Base-by-base conservation (phyloP, 2,113 vertebrate genomes). In the Notarius quadriscutis region DNA sequence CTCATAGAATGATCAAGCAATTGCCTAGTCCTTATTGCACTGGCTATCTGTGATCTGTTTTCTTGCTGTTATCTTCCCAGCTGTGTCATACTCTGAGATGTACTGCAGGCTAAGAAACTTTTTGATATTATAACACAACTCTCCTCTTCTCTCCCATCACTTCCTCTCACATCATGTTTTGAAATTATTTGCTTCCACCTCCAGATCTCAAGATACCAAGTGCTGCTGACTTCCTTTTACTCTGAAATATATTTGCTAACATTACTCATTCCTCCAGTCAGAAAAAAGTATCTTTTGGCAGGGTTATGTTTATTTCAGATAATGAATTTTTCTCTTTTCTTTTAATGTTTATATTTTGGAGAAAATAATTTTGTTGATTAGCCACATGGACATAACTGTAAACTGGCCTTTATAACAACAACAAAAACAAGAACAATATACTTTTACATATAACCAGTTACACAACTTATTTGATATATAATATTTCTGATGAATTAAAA, bases 81-180 rank as follows among this genome's bases (percentile, higher is more conserved):
- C 57, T 30, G 75, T 80, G 75, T 18, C 1, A 6, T 65, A 86
- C 51, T 86, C 4, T 3, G 12, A 9, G 83, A 55, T 86, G 34
- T 60, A 86, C 81, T 22, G 62, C 53, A 34, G 71, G 53, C 85
- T 51, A 11, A 78, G 22, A 72, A 86, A 55, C 14, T 34, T 84
- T 72, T 25, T 79, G 72, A 84, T 77, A 86, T 89, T 86, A 83
- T 15, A 15, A 67, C 48, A 57, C 57, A 60, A 41, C 72, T 80
- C 57, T 71, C 62, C 41, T 84, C 82, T 75, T 80, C 63, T 62
- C n/a, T 53, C 30, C 69, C 75, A 51, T 81, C 79, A 53, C 50
- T 84, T 81, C 41, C 18, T 60, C 4, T 78, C 17, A 83, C 55
- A 71, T 79, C 48, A 11, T 86, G 60, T 71, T 79, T 75, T 83